Conservation (phyloP, 2,113 vertebrate species). For the Phrynosoma platyrhinos region DNA sequence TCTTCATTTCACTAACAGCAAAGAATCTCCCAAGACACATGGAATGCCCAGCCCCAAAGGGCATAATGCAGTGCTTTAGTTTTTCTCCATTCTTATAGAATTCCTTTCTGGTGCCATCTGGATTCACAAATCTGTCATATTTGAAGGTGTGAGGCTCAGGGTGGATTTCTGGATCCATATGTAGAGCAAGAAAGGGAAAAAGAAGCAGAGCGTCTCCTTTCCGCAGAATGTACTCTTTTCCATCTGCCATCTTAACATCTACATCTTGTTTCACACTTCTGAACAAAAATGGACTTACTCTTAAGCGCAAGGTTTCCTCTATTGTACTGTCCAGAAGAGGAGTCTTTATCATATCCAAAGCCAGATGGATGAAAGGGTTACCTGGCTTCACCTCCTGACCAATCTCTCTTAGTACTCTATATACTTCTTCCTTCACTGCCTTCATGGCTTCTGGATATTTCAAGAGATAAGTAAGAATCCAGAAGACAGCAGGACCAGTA, state of each 20-base stretch:
- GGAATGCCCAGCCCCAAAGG: conserved; percentile 83
- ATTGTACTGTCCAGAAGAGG: conserved; percentile 85
- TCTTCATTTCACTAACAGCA: conserved; percentile 87
- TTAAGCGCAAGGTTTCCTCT: conserved; percentile 85
- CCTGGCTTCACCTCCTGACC: conserved; percentile 68
- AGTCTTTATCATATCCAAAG: conserved; percentile 66
- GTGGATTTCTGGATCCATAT: conserved; percentile 85
- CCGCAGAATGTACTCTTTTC: conserved; percentile 78
- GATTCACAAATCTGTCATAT: conserved; percentile 83
- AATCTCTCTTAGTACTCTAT: conserved; percentile 74
- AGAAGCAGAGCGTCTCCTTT: conserved; percentile 79
- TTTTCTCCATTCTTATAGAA: conserved; percentile 86
- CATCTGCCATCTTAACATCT: conserved; percentile 78
- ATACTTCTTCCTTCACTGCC: conserved; percentile 80
- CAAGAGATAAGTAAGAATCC: conserved; percentile 85
- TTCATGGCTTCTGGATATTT: conserved; percentile 84
- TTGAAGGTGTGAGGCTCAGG: conserved; percentile 81
- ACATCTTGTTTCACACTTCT: conserved; percentile 77
- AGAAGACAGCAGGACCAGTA: conserved; percentile 84
- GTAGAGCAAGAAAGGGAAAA: conserved; percentile 83
- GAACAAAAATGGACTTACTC: conserved; percentile 76
- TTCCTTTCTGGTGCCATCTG: conserved; percentile 78
- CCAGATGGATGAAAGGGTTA: not conserved
- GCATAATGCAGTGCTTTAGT: conserved; percentile 85
- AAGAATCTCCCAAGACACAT: conserved; percentile 89